These are phyloP conservation scores for Melanotaenia nigrans DNA, from an alignment of 2,797 vertebrate genomes.

Conservation along the genomic window DNA sequence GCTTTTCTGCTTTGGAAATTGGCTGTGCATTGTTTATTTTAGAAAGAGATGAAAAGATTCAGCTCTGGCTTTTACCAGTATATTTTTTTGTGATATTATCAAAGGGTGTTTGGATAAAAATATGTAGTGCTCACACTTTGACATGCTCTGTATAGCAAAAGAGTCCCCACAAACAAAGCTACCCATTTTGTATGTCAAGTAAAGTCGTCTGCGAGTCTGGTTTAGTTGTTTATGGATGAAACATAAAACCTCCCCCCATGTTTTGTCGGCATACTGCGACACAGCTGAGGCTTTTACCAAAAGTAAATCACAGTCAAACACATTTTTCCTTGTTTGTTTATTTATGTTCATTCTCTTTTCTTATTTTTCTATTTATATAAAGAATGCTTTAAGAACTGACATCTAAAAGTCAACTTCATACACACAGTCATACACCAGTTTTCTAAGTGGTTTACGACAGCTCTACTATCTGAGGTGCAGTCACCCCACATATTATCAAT, in stretches of 20 bases:
- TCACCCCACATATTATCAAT: background rate
- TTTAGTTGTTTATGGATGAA: background rate
- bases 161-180: background rate
- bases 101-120: background rate
- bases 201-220: background rate
- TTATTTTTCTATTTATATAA: background rate
- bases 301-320: background rate
- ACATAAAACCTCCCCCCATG: background rate
- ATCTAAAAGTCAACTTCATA: background rate
- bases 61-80: background rate
- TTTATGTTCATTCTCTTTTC: background rate
- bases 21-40: background rate
- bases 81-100: slow-evolving; percentile 15
- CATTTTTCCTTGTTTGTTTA: slow-evolving; percentile 1
- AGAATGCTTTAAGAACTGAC: background rate
- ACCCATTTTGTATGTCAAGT: slow-evolving; percentile 1
- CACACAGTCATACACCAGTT: background rate
- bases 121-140: background rate
- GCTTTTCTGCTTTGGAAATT: background rate
- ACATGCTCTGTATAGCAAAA: background rate
- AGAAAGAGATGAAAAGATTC: background rate
- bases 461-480: background rate
- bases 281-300: background rate
- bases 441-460: background rate
- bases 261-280: background rate